These are phyloP conservation scores for Cephus spinipes DNA, from an alignment of 2,888 invertebrate species.

Conservation along the genomic window DNA sequence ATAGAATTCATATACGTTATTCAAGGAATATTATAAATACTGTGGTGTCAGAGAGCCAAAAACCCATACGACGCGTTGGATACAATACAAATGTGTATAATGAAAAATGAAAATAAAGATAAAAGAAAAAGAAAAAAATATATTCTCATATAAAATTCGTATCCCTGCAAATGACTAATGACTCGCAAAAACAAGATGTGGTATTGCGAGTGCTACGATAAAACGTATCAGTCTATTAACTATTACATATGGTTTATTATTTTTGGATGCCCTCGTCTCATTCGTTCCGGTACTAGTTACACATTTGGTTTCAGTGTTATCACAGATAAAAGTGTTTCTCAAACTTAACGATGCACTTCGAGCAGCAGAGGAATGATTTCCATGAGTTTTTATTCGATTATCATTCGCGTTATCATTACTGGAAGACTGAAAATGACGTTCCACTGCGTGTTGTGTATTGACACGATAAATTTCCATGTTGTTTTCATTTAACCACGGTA, in stretches of 20 bases:
- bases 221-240: constrained; percentile 30
- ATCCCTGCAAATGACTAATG: neutral
- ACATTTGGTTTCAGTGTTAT: neutral
- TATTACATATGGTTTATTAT: constrained; percentile 14
- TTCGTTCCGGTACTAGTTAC: neutral
- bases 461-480: neutral
- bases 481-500: neutral
- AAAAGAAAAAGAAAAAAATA: constrained; percentile 3
- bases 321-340: neutral
- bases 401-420: neutral
- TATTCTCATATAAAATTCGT: constrained; percentile 10
- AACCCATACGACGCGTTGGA: neutral
- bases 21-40: neutral
- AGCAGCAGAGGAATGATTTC: neutral
- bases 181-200: constrained; percentile 25
- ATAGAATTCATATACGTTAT: neutral
- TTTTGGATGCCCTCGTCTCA: neutral
- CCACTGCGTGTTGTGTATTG: neutral
- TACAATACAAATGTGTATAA: neutral
- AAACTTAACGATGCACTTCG: neutral
- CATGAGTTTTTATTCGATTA: neutral
- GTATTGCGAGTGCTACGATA: constrained; percentile 34
- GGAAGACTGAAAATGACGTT: neutral
- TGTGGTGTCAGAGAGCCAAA: neutral
- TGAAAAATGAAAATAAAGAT: constrained; percentile 3